These are phyloP conservation scores for Orussus abietinus DNA, from an alignment of 1,140 invertebrate species.

Conservation along the genomic window DNA sequence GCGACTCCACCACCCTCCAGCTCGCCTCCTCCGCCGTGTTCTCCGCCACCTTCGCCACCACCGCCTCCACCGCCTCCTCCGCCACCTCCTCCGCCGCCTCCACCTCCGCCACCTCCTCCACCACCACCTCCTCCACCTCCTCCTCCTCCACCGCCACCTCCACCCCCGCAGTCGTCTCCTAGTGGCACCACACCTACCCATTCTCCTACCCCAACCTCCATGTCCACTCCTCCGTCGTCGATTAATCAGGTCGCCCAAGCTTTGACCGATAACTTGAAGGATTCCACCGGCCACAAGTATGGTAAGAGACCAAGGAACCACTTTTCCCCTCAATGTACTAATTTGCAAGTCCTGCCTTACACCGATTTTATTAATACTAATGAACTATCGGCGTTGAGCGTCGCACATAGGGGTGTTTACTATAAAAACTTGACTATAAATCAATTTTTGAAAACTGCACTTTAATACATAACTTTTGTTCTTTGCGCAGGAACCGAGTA, in stretches of 20 bases:
- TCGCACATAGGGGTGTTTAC: no score
- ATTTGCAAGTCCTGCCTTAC: no score
- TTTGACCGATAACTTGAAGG: no score
- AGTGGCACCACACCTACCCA: slow-evolving; percentile 19
- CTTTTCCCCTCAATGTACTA: no score
- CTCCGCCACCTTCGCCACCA: slow-evolving; percentile 16
- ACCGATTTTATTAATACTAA: no score
- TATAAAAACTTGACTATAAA: no score
- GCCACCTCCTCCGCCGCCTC: slow-evolving; percentile 20
- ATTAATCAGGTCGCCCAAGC: slow-evolving; percentile 27
- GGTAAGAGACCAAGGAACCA: no score
- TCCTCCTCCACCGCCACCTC: slow-evolving; percentile 9
- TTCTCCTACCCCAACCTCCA: slow-evolving; percentile 21
- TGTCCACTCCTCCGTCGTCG: slow-evolving; percentile 18
- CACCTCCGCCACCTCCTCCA: slow-evolving; percentile 11
- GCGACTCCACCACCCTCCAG: slow-evolving; percentile 15
- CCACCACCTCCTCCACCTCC: slow-evolving; percentile 13
- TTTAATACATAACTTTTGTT: no score
- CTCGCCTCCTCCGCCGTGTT: slow-evolving; percentile 18
- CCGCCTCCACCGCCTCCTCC: slow-evolving; percentile 17
- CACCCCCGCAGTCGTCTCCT: slow-evolving; percentile 15
- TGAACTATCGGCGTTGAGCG: no score
- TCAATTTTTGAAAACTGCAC: no score
- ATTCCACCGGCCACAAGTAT: no score
- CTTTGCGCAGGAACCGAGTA: no score